Evolutionary conservation across 2,113 vertebrate genomes (phyloP).

Genomic region (Butorides virescens): DNA sequence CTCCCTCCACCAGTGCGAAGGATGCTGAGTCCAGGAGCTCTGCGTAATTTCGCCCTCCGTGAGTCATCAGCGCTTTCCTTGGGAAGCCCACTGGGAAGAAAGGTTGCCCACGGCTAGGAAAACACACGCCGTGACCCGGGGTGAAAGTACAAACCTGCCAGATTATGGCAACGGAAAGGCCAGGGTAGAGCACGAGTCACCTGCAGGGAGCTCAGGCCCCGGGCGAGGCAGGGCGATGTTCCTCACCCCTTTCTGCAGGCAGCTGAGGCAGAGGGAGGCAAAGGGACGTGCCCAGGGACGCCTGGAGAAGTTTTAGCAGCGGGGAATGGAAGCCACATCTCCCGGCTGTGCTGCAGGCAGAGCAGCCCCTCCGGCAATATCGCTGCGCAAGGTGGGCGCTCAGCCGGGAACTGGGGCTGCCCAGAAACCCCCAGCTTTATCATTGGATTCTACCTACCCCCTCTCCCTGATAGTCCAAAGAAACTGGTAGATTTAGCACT

Average conservation of each 20-base stretch:
- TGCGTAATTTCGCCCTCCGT: not conserved
- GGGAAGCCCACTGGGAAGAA: not conserved
- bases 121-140: rapidly evolving
- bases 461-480: not conserved
- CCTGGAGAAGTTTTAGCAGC: not conserved
- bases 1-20: not conserved
- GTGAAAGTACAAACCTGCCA: rapidly evolving
- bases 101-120: rapidly evolving
- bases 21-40: not conserved
- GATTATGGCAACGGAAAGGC: not conserved
- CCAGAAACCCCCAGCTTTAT: not conserved
- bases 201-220: rapidly evolving
- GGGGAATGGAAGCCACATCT: rapidly evolving
- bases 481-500: not conserved
- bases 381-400: rapidly evolving
- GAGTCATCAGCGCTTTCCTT: not conserved
- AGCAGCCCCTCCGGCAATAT: rapidly evolving
- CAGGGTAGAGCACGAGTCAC: rapidly evolving
- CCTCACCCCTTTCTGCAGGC: not conserved
- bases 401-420: rapidly evolving
- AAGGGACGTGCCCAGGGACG: not conserved
- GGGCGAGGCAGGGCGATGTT: rapidly evolving
- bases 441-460: rapidly evolving
- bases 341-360: not conserved
- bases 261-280: not conserved